Conservation (phyloP, 2,888 invertebrate genomes). For the Synanthedon vespiformis region DNA sequence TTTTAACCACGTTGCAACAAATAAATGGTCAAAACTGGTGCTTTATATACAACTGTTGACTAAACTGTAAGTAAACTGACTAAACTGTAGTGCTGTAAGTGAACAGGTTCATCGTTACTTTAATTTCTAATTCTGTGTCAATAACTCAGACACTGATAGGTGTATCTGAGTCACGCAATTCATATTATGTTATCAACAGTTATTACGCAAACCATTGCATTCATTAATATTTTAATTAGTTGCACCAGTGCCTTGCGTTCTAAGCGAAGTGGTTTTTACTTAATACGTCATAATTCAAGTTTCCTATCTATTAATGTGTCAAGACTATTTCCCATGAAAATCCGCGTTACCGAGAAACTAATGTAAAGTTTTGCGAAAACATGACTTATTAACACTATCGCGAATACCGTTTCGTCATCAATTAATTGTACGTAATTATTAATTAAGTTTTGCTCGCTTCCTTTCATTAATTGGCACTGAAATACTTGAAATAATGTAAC, state of each 20-base stretch:
- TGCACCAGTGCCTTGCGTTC: conserved; percentile 5
- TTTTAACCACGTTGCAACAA: background rate
- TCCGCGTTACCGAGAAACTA: too few relatives aligned
- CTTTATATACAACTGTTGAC: too few relatives aligned
- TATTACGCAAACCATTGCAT: conserved; percentile 7
- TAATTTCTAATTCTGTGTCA: background rate
- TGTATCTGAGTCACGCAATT: conserved; percentile 6
- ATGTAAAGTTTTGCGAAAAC: conserved; percentile 4
- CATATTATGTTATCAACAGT: conserved; percentile 5
- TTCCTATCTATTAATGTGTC: background rate
- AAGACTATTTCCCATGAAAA: too few relatives aligned
- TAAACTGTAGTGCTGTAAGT: too few relatives aligned
- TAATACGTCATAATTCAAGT: background rate
- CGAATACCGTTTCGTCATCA: conserved; percentile 13
- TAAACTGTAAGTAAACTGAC: too few relatives aligned
- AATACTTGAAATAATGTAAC: background rate
- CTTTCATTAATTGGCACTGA: conserved; percentile 10
- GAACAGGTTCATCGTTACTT: background rate
- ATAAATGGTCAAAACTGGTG: too few relatives aligned
- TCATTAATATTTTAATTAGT: conserved; percentile 7
- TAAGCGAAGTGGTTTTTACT: conserved; percentile 4
- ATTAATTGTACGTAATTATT: conserved; percentile 14
- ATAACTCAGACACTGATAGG: conserved; percentile 1
- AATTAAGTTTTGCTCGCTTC: conserved; percentile 11
- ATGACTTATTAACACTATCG: conserved; percentile 6